These are phyloP conservation scores for Cisticola juncidis DNA, from an alignment of 2,113 vertebrate genomes.

Conservation along the genomic window DNA sequence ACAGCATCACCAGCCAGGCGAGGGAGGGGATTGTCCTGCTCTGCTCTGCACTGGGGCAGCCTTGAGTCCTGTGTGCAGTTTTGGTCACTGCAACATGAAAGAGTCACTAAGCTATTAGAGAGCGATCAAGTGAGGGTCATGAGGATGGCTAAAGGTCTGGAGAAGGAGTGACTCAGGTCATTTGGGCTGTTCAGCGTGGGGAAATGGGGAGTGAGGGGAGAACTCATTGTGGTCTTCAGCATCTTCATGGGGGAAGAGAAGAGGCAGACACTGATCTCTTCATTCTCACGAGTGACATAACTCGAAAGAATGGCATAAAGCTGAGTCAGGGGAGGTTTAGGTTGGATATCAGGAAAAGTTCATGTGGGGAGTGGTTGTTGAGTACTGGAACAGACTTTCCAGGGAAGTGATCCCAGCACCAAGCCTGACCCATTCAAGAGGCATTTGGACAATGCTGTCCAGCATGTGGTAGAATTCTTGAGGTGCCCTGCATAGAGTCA, in stretches of 20 bases:
- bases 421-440: background rate
- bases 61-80: rapidly evolving
- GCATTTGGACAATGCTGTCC: background rate
- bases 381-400: background rate
- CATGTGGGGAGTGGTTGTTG: background rate
- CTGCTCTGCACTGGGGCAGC: rapidly evolving
- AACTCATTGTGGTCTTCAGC: rapidly evolving
- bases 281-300: background rate
- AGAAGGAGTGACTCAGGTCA: background rate
- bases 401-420: background rate
- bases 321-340: background rate
- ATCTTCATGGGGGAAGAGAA: rapidly evolving
- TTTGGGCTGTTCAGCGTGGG: background rate
- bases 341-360: background rate
- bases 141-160: background rate
- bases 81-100: background rate
- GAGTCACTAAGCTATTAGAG: rapidly evolving
- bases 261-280: background rate
- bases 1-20: rapidly evolving
- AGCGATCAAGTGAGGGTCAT: too few species aligned
- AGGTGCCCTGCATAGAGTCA: background rate
- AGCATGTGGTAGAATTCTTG: background rate
- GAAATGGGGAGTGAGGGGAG: background rate
- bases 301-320: background rate
- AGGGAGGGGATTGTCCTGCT: background rate